Conservation (phyloP, 2,113 vertebrate genomes). For the Macroglossus sobrinus region DNA sequence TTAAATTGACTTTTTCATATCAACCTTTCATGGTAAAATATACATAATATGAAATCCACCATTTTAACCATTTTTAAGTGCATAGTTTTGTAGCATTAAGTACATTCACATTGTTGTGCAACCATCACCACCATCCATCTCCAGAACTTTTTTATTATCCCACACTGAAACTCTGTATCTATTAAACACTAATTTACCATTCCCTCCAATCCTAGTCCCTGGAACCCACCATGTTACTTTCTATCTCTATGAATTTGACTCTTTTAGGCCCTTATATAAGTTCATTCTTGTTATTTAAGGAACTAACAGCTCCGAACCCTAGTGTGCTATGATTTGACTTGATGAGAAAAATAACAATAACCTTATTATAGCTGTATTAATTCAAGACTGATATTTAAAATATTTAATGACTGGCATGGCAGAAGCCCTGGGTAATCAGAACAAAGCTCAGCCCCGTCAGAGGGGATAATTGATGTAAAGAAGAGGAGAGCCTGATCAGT, state of each 20-base stretch:
- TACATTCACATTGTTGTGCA: neutral
- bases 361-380: neutral
- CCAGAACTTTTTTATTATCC: neutral
- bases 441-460: neutral
- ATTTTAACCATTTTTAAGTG: neutral
- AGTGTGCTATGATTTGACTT: neutral
- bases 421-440: neutral
- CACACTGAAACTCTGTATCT: neutral
- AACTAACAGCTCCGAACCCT: neutral
- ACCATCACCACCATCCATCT: neutral
- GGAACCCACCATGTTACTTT: neutral
- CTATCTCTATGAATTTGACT: neutral
- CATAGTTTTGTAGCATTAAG: neutral
- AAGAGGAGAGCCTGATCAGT: neutral
- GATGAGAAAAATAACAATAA: neutral
- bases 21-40: neutral
- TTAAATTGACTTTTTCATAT: neutral
- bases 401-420: neutral
- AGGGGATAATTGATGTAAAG: neutral
- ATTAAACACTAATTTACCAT: neutral
- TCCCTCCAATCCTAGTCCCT: neutral
- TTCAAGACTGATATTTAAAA: neutral
- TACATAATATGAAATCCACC: neutral
- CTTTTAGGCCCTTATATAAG: neutral
- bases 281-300: neutral